phyloP scores from a whole-genome alignment of 2,113 vertebrate species.

The Salvelinus namaycush region DNA sequence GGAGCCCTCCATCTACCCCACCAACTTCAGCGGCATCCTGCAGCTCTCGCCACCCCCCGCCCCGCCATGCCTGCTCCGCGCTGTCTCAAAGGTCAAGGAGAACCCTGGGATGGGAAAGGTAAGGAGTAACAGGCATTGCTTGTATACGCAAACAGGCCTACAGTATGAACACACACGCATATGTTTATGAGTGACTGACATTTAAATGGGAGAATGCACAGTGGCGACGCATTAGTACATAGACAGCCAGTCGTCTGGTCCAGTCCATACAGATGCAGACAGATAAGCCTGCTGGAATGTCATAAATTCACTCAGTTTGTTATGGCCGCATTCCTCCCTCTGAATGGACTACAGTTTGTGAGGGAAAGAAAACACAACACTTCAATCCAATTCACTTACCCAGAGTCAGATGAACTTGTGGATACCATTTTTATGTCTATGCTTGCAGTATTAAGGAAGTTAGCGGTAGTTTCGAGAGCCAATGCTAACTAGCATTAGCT shows the following conservation, averaged over 20 bases:
- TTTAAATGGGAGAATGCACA: constrained; percentile 32
- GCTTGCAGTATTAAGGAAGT: too few species aligned
- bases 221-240: constrained; percentile 50
- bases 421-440: too few species aligned
- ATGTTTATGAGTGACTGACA: constrained; percentile 25
- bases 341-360: constrained; percentile 21
- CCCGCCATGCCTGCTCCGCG: constrained; percentile 93
- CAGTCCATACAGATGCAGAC: constrained; percentile 57
- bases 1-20: constrained; percentile 90
- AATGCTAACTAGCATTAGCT: too few species aligned
- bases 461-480: too few species aligned
- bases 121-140: constrained; percentile 31
- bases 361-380: constrained; percentile 38
- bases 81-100: constrained; percentile 95
- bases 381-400: too few species aligned
- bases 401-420: too few species aligned
- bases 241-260: constrained; percentile 46
- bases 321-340: constrained; percentile 35
- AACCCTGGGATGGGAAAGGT: constrained; percentile 98
- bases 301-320: constrained; percentile 59
- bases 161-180: constrained; percentile 5
- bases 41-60: constrained; percentile 89
- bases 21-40: constrained; percentile 93
- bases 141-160: constrained; percentile 1
- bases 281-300: constrained; percentile 68